Base-by-base conservation (phyloP, 2,797 vertebrate genomes). In the Sitta carolinensis region DNA sequence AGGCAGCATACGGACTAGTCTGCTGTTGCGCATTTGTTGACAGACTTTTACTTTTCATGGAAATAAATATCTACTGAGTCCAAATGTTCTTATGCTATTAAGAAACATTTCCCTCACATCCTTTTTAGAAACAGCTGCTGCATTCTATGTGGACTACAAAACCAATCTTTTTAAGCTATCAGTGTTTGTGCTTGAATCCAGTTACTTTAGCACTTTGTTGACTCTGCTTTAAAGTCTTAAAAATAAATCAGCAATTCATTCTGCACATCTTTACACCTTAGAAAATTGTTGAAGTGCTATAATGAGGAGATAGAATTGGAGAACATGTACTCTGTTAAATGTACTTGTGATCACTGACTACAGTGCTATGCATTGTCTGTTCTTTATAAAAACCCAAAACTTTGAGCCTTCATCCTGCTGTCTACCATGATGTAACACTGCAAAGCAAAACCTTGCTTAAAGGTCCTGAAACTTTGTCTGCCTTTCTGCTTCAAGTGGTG, bases 31-130 rank as follows among this genome's bases (percentile, higher is more conserved):
- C 42, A 73, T 88, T 96, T 95, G 87, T 87, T 95, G 93, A 91
- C 57, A 95, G 84, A 58, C 23, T 82, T 90, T 90, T 95, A 82
- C 95, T 96, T 96, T 93, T 94, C 85, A 93, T 62, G 91, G 79
- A 68, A 91, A 96, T 84, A 87, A 91, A 76, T 92, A 80, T 88
- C 91, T 96, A 66, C 48, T 18, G 16, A 69, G 22, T 67, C 64
- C 85, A 89, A 88, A 80, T 78, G 47, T 82, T 92, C 92, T 76
- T 43, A 32, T 77, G 68, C 75, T 90, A 91, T 95, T 94, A 89
- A 72, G 80, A 95, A 97, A 94, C 86, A 79, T 84, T 89, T 88
- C 87, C 72, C 72, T 78, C 17, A 26, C 61, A 74, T 93, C 68
- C 12, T 90, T 95, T 77, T 87, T 63, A 93, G 89, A 96, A 89